A percentile compares a stretch with the other conserved stretches of the same genome.
Evolutionary conservation across 1,140 invertebrate species (phyloP).

Genomic region (Drosophila sp.): DNA sequence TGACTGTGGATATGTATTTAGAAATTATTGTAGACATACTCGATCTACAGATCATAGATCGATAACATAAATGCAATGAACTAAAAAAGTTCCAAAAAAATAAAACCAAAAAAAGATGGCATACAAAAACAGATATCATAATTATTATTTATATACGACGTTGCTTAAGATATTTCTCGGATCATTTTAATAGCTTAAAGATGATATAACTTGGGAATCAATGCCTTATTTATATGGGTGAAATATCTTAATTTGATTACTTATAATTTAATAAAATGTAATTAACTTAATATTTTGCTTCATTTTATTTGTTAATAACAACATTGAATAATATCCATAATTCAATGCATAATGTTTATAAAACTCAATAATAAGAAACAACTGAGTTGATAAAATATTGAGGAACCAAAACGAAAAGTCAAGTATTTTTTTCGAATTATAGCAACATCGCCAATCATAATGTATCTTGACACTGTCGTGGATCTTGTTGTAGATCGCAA

Average conservation of each 20-base stretch:
- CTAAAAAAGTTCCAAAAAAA: conserved; percentile 76
- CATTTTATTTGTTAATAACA: background rate
- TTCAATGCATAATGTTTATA: background rate
- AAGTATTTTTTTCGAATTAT: background rate
- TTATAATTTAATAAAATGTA: no score
- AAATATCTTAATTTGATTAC: no score
- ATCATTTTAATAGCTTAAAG: no score
- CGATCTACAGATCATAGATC: conserved; percentile 21
- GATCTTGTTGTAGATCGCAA: background rate
- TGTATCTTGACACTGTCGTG: background rate
- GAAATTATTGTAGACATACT: conserved; percentile 1
- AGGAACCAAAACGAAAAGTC: no score
- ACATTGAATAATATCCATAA: background rate
- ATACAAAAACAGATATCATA: conserved; percentile 45
- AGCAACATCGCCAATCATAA: background rate
- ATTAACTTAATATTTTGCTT: no score
- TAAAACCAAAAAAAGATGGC: conserved; percentile 74
- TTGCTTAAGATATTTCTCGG: no score
- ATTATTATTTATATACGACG: no score
- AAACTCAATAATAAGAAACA: no score
- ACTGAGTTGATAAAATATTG: background rate
- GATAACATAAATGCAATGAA: conserved; percentile 68
- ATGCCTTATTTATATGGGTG: no score
- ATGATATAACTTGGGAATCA: no score
- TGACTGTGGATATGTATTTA: background rate